A percentile compares a stretch with the other conserved stretches of the same genome.
phyloP scores from a whole-genome alignment of 2,113 vertebrate genomes.

The Neolamprologus sp. region DNA sequence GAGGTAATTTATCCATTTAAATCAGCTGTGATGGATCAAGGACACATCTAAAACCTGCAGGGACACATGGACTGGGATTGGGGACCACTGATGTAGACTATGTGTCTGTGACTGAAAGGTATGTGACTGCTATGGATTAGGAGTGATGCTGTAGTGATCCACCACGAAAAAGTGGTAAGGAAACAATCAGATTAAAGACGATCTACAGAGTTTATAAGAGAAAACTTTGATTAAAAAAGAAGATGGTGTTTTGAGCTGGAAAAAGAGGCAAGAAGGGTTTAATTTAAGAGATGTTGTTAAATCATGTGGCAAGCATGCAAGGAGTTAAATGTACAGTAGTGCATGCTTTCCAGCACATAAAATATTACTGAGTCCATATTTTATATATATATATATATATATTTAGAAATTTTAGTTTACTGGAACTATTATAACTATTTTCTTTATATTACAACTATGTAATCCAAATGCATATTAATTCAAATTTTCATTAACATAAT shows the following conservation, averaged over 20 bases:
- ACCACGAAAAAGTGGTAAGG: not conserved
- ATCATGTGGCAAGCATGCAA: not conserved
- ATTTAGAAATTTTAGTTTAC: not conserved
- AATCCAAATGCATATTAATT: not conserved
- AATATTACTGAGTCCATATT: not conserved
- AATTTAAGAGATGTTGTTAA: not conserved
- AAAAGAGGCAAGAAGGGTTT: not conserved
- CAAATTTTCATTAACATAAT: not conserved
- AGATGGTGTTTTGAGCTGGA: not conserved
- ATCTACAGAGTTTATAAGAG: not conserved
- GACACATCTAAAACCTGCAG: not conserved
- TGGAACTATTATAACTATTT: not conserved
- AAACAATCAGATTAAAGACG: not conserved
- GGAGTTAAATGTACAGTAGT: not conserved
- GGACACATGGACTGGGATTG: not conserved
- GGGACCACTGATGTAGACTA: not conserved
- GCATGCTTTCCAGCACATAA: not conserved
- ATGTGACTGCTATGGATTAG: not conserved
- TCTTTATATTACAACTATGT: not conserved
- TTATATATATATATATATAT: not conserved
- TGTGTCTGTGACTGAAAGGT: not conserved
- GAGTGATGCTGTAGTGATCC: not conserved
- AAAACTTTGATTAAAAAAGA: not conserved
- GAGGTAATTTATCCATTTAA: not conserved
- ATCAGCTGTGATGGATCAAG: not conserved